phyloP scores from a whole-genome alignment of 2,113 vertebrate genomes.

The Ictidomys tridecemlineatus region DNA sequence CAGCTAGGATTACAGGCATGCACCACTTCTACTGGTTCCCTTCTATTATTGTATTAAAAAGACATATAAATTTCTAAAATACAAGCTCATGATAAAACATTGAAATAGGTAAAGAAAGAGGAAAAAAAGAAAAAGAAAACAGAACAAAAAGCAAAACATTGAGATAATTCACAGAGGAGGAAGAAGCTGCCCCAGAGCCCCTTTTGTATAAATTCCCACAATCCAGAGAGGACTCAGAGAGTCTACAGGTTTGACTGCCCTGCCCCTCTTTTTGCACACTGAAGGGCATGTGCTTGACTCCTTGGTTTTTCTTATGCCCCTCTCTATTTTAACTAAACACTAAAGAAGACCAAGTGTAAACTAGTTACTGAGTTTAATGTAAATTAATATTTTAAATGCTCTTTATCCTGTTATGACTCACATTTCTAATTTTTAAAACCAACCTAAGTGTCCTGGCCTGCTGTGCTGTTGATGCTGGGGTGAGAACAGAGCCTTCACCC shows the following conservation, averaged over 20 bases:
- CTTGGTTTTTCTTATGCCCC: neutral
- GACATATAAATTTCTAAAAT: neutral
- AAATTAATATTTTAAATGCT: neutral
- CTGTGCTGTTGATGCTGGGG: neutral
- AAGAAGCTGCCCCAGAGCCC: neutral
- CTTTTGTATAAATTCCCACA: neutral
- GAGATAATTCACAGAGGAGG: neutral
- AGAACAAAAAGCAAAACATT: no score
- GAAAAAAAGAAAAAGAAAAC: no score
- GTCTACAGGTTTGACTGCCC: neutral
- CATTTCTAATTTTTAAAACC: constrained; percentile 11
- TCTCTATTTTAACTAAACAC: neutral
- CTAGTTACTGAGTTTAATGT: neutral
- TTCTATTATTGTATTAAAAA: neutral
- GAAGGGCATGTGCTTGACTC: neutral
- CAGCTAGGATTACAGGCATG: no score
- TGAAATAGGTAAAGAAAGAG: no score
- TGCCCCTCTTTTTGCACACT: neutral
- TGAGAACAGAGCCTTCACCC: neutral
- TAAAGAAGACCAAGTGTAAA: neutral
- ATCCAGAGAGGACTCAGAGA: fast-evolving
- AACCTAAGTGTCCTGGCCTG: neutral
- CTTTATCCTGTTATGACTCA: neutral
- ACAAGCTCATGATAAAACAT: neutral
- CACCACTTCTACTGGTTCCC: neutral